Evolutionary conservation across 2,113 vertebrate genomes (phyloP).

Genomic region (Sisor rabdophorus): DNA sequence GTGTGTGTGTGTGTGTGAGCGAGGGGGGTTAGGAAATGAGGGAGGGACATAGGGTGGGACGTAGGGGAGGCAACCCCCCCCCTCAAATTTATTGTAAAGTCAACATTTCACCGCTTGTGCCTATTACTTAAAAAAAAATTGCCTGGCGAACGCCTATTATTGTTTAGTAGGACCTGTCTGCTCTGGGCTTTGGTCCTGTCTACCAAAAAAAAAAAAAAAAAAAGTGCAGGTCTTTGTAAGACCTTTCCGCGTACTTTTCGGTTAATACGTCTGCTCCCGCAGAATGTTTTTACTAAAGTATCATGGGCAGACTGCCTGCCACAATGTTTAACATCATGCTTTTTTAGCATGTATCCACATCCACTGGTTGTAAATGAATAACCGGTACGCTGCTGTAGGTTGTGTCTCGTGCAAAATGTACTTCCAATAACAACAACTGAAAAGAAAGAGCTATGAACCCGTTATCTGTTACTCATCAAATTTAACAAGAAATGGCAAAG

Average conservation of each 20-base stretch:
- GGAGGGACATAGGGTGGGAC: too few species aligned
- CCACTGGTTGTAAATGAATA: not conserved
- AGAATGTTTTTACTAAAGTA: not conserved
- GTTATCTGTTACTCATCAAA: slow-evolving; percentile 42
- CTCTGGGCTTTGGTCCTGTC: not conserved
- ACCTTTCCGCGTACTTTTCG: slow-evolving; percentile 14
- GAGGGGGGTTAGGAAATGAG: slow-evolving; percentile 42
- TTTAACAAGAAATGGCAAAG: slow-evolving; percentile 29
- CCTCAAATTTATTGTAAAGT: slow-evolving; percentile 93
- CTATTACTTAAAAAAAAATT: slow-evolving; percentile 93
- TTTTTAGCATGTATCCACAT: not conserved
- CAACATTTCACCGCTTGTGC: slow-evolving; percentile 96
- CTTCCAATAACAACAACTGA: not conserved
- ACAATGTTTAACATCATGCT: not conserved
- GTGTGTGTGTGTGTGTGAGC: slow-evolving; percentile 22
- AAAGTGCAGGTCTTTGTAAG: slow-evolving; percentile 20
- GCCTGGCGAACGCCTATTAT: slow-evolving; percentile 76
- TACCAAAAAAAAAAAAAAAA: not conserved
- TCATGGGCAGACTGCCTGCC: not conserved
- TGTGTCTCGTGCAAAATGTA: not conserved
- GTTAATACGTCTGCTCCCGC: not conserved
- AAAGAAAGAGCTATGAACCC: slow-evolving; percentile 6
- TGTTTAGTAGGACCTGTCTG: slow-evolving; percentile 37
- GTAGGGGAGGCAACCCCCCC: slow-evolving; percentile 68
- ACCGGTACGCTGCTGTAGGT: not conserved